phyloP scores from a whole-genome alignment of 2,888 invertebrate species.

The Tortrix viridana region DNA sequence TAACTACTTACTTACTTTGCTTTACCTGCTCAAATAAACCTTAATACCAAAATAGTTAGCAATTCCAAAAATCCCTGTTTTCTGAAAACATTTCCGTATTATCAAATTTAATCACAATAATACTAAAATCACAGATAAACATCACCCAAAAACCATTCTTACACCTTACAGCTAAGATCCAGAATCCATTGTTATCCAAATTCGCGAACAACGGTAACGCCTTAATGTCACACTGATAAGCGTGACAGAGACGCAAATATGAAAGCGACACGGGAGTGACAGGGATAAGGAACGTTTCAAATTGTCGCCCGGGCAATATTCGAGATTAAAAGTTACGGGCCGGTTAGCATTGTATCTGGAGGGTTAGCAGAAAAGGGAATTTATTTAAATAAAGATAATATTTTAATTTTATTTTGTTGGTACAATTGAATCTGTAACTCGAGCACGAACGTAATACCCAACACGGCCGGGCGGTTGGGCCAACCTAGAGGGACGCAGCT shows the following conservation, averaged over 20 bases:
- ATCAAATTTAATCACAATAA: conserved; percentile 32
- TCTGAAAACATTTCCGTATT: conserved; percentile 27
- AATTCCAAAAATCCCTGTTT: conserved; percentile 8
- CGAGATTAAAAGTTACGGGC: conserved; percentile 81
- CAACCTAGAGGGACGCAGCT: no score
- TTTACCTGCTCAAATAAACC: no score
- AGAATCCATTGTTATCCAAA: not conserved
- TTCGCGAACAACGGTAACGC: not conserved
- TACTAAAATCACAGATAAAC: not conserved
- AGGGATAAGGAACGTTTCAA: conserved; percentile 58
- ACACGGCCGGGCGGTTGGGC: no score
- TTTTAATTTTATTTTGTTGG: no score
- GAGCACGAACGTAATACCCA: no score
- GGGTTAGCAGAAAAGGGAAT: conserved; percentile 52
- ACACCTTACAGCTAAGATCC: not conserved
- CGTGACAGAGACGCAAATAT: conserved; percentile 47
- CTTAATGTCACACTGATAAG: conserved; percentile 28
- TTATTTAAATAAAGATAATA: not conserved
- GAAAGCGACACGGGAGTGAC: conserved; percentile 40
- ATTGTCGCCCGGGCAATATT: conserved; percentile 78
- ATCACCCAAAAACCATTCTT: not conserved
- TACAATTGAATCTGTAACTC: no score
- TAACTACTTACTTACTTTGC: no score
- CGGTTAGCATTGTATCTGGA: conserved; percentile 71
- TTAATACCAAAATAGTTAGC: no score